Evolutionary conservation across 23 tunicate species (phyloP), one percentile per base, ranked within the genome.

Genomic region (Styela clava): DNA sequence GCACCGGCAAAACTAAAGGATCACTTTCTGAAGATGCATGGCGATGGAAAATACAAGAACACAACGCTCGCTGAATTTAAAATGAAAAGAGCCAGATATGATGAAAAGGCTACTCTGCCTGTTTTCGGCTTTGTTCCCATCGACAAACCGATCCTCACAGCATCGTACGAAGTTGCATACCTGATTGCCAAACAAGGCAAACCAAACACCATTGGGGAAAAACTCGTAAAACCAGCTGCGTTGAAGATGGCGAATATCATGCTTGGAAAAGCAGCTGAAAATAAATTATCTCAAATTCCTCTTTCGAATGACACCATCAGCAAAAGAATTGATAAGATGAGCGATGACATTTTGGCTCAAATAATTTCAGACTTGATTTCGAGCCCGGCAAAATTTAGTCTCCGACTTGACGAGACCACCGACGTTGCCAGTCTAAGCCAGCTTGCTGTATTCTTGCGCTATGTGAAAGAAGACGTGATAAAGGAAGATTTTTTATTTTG

Each of bases 271-370:
- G 74, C 84, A 52, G 88, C 84, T 16, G 56, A 68, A 79, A 78
- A 79, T 73, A 85, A 85, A 67, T 74, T 87, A 74, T 79, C 82
- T 64, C 80, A 78, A 87, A 64, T 83, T 62, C 86, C 87, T 51
- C 83, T 84, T 31, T 84, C 87, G 25, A 65, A 74, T 85, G 78
- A 85, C 68, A 52, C 30, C 61, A 71, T 79, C 20, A 85, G 51
- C 71, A 69, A 61, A 52, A 24, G 78, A 79, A 85, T 85, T 34
- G 65, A 79, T 44, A 84, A 79, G 69, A 85, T 85, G 56, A 68
- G 88, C 69, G 78, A 68, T 9, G 88, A 85, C 68, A 79, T 79
- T 70, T 52, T 83, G 82, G 78, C 28, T 74, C 86, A 83, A 32
- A 73, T 85, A 36, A 44, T 85, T 27, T 84, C 77, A 79, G 84